Base-by-base conservation (phyloP, 2,797 vertebrate species). In the Graptemys geographica region DNA sequence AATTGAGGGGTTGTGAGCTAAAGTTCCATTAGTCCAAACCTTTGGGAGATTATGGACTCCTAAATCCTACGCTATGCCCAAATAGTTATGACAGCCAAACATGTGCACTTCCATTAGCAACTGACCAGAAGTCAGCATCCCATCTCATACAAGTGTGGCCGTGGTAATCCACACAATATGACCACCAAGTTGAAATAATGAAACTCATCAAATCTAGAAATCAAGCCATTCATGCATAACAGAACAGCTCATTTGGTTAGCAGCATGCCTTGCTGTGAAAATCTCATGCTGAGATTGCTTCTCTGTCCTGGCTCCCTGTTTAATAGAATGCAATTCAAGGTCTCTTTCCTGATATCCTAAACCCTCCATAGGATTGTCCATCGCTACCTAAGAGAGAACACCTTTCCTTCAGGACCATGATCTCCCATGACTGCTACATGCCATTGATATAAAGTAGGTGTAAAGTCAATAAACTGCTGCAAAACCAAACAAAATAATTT, bases 271-370 rank as follows among this genome's bases (percentile, higher is more conserved):
- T 57, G 25, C 5, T 37, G 37, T 2, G 25, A 8, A 11, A 2
- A 0, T 10, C 81, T 84, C 76, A 4, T 3, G 6, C 6, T 79
- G 6, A 37, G n/a, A 5, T 28, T 41, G 28, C 5, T 16, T 78
- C 51, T 49, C 15, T 18, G 1, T 78, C 8, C 1, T 21, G 44
- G 8, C 9, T 84, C 80, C 56, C 4, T 44, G 51, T 87, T 37
- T 74, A 31, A 6, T 57, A 21, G 18, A 89, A 41, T 41, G 18
- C 0, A 0, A 2, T 4, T 0, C 0, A 13, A 41, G 90, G 69
- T 57, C 5, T 81, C 37, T 92, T 31, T 37, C 2, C 2, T 33
- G 57, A 6, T 74, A 3, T 74, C 15, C 5, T 25, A 8, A 2
- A 53, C n/a, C 86, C 41, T 59, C 31, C 28, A 18, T 3, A 59